Conservation (phyloP, 2,797 vertebrate genomes). For the Macropus fuliginosus region DNA sequence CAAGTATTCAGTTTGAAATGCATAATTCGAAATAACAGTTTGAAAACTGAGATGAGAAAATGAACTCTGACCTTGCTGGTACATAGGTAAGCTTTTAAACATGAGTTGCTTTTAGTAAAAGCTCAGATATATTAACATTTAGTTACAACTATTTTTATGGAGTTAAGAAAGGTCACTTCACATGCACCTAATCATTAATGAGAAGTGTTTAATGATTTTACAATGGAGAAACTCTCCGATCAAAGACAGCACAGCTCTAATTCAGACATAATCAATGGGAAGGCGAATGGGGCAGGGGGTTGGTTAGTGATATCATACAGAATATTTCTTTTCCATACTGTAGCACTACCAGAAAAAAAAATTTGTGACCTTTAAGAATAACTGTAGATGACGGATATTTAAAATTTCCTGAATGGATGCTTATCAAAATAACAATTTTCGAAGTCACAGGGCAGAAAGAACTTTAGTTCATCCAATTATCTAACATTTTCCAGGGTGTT, state of each 20-base stretch:
- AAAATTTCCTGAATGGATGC: background rate
- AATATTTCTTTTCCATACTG: background rate
- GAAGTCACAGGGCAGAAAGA: slow-evolving; percentile 14
- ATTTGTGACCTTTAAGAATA: background rate
- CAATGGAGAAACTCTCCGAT: background rate
- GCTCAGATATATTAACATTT: slow-evolving; percentile 48
- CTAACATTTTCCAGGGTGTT: slow-evolving; percentile 8
- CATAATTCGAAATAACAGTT: background rate
- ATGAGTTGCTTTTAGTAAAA: slow-evolving; percentile 48
- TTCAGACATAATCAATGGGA: background rate
- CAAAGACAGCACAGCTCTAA: background rate
- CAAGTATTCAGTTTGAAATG: background rate
- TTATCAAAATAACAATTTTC: slow-evolving; percentile 40
- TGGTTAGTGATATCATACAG: background rate
- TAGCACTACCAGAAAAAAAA: background rate
- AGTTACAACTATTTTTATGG: slow-evolving; percentile 49
- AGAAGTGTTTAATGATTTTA: background rate
- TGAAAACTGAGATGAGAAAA: slow-evolving; percentile 51
- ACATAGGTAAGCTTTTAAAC: slow-evolving; percentile 53
- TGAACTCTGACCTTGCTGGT: slow-evolving; percentile 27
- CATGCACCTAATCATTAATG: slow-evolving; percentile 27
- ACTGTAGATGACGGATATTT: background rate
- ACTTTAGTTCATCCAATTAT: slow-evolving; percentile 15
- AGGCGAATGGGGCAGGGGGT: background rate
- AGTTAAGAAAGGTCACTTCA: slow-evolving; percentile 29